Base-by-base conservation (phyloP, 1,140 invertebrate genomes). In the Wasmannia auropunctata region DNA sequence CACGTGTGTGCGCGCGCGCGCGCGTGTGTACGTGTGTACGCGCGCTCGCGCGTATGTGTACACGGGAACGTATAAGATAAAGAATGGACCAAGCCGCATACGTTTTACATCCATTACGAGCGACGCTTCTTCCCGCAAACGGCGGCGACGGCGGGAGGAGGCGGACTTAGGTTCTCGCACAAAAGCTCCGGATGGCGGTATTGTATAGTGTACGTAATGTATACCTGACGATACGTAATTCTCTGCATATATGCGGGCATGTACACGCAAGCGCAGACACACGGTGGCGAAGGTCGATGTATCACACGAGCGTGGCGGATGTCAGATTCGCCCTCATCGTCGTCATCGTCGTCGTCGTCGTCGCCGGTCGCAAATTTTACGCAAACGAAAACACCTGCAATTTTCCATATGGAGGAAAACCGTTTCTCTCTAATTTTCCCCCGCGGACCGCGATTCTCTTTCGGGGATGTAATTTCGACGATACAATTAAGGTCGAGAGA, bases 81-180 rank as follows among this genome's bases (percentile, higher is more conserved):
- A 83, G 65, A 83, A 86, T 43, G 77, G 51, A 81, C 76, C 75
- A 65, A 83, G 75, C 76, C 58, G 77, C 77, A 86, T 86, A 86
- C 76, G 67, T 86, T 86, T 86, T 86, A 86, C 85, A 83, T 86
- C 85, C 85, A 86, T 86, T 86, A 86, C 65, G 65, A 83, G 65
- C 77, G 79, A 72, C 43, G 65, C 49, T 84, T 86, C 76, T 84
- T 86, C 79, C 54, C 79, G 56, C 31, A 51, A 28, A 54, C 37
- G 54, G 49, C 4, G 54, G n/a, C 14, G 76, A 67, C 37, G n/a
- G 28, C 14, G 37, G 31, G 22, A 54, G 25, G 56, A 8, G 43
- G 37, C 25, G 34, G 28, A 58, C 51, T 58, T 83, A 22, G 25
- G 25, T 72, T 83, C 67, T 46, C 19, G 79, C 37, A 72, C 79